A percentile compares a stretch with the other conserved stretches of the same genome.
These are phyloP conservation scores for Notolepis coatsorum DNA, from an alignment of 2,797 vertebrate genomes.

Conservation along the genomic window DNA sequence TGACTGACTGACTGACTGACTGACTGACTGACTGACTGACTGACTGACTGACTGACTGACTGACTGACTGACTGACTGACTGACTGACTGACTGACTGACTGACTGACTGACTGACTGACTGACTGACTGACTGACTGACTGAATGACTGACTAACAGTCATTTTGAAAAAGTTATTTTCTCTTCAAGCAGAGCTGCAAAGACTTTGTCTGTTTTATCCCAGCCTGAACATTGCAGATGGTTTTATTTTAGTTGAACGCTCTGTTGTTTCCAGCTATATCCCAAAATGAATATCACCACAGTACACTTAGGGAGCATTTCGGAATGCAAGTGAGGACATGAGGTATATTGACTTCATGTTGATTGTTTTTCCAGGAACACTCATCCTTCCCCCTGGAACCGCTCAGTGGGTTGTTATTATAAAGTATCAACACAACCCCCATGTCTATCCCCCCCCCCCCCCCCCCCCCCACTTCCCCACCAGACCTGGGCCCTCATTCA, in stretches of 20 bases:
- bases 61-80: background rate
- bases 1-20: background rate
- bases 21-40: background rate
- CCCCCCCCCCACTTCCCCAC: no score
- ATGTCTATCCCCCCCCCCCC: background rate
- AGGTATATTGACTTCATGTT: constrained; percentile 19
- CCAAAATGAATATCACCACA: background rate
- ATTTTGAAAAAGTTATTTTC: background rate
- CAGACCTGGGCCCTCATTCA: no score
- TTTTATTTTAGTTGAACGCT: background rate
- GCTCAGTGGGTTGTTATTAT: constrained; percentile 25
- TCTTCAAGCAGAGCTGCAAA: background rate
- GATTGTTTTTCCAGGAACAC: background rate
- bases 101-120: background rate
- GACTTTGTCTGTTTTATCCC: background rate
- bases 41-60: background rate
- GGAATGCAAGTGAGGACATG: constrained; percentile 27
- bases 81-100: background rate
- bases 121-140: background rate
- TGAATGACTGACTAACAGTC: background rate
- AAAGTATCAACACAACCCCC: background rate
- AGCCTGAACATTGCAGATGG: background rate
- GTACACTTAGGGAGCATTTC: background rate
- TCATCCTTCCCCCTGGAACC: constrained; percentile 8
- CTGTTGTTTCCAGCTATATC: background rate